Base-by-base conservation (phyloP, 2,888 invertebrate species). In the Lysandra bellargus region DNA sequence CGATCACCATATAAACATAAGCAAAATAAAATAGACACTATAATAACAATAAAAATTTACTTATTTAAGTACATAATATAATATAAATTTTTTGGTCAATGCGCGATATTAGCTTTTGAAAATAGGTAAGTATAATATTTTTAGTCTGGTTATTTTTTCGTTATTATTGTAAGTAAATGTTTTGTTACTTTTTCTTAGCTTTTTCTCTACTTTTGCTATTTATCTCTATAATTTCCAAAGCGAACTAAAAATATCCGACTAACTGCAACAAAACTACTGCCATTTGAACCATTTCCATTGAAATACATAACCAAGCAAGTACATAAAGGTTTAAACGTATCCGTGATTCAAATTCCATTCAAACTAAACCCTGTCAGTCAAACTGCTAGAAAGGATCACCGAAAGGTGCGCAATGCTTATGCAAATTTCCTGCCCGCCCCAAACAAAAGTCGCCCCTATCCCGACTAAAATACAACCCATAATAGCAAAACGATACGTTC, bases 331-430 rank as follows among this genome's bases (percentile, higher is more conserved):
- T 84, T 82, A 69, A 69, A 69, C 69, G 69, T 57, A 84, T 84
- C 83, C 83, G 74, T 82, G 83, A 85, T 85, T 85, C 84, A 83
- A 87, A 85, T 86, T 88, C 86, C 83, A 86, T 84, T 85, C 84
- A 85, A 84, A 80, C 83, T 85, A 85, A 86, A 85, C 84, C 85
- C 86, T 85, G 94, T 93, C 93, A 92, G 90, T 93, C 93, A 93
- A 93, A 87, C 89, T 88, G 91, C 90, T 89, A 88, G 87, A 90
- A 90, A 88, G 92, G 90, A 92, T 92, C 92, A 90, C 87, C 86
- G 85, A 92, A 94, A 94, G 93, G 93, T 94, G 94, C 90, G 91
- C 91, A 84, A 83, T 84, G 87, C 87, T 88, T 93, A 94, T 94
- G 93, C 93, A 93, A 94, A 94, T 94, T 93, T 90, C 80, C 84